Evolutionary conservation across 1,140 invertebrate species (phyloP).

Genomic region (Venturia canescens): DNA sequence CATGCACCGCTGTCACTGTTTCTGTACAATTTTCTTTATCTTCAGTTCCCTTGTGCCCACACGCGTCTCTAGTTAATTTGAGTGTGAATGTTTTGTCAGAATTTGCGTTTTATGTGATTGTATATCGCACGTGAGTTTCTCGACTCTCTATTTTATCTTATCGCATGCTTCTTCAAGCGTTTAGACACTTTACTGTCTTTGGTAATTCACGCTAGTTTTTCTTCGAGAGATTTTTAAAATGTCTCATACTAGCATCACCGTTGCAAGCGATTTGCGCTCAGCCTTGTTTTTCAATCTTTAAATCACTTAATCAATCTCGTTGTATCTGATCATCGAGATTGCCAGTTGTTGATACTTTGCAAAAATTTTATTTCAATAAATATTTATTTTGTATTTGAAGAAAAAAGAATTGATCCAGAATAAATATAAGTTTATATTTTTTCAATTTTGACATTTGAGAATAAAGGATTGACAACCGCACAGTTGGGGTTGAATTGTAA

Average conservation of each 20-base stretch:
- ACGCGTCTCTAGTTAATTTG: background rate
- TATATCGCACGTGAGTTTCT: background rate
- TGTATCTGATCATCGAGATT: no score
- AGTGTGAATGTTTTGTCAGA: background rate
- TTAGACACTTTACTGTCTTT: background rate
- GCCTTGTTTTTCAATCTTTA: slow-evolving; percentile 14
- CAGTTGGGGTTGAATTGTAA: no score
- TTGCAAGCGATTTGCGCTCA: background rate
- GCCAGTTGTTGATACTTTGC: no score
- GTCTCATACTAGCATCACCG: background rate
- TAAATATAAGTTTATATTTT: no score
- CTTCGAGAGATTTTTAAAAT: background rate
- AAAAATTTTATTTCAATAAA: no score
- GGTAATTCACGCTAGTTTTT: background rate
- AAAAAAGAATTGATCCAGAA: no score
- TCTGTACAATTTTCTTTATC: background rate
- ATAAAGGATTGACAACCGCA: no score
- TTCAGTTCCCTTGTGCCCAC: background rate
- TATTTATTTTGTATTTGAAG: no score
- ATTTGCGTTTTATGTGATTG: background rate
- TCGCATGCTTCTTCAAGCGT: background rate
- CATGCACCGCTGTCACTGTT: background rate
- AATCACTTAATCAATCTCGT: background rate
- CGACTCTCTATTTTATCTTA: background rate
- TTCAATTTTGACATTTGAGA: no score